Evolutionary conservation across 2,888 invertebrate genomes (phyloP), one percentile per base, ranked within the genome.

Genomic region (Leucophenga maculata): DNA sequence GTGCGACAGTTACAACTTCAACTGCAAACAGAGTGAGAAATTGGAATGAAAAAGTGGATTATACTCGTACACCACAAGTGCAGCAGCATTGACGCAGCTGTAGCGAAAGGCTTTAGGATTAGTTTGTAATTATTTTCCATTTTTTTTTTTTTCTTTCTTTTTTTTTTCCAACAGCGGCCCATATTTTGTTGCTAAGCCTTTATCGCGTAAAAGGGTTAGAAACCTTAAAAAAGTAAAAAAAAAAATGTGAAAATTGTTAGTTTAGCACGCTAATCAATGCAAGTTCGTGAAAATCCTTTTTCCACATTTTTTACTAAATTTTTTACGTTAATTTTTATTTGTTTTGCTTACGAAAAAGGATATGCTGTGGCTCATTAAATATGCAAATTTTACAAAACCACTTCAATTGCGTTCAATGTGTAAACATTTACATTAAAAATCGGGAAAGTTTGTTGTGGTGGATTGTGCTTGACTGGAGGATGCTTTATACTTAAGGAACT

Each of bases 301-400:
- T 18, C 18, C 18, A 46, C 22, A n/a, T 22, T 78, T 83, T 81
- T 78, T 71, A 54, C 68, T 70, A 52, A 55, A 74, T 74, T 79
- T 83, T 83, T 82, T 76, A 26, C 82, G 83, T 75, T 80, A 80
- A 83, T 81, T 81, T 82, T 74, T 82, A 83, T 83, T 80, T 80
- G 80, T 82, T 83, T 83, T 82, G 72, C 70, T 57, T 75, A 73
- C 62, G 18, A 32, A 59, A 59, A 59, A 32, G 72, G 62, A 70
- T 75, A 39, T 65, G 75, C 65, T 74, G 66, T 67, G 69, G 64
- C 78, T 83, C 77, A 81, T 81, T 81, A 77, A 77, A 75, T 76
- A 81, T 81, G 80, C 72, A 76, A 81, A 81, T 81, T 77, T 82
- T 75, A 68, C 66, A 72, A 72, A 83, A 78, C 80, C 82, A 80